Base-by-base conservation (phyloP, 2,113 vertebrate genomes). In the Ceyx margarethae region DNA sequence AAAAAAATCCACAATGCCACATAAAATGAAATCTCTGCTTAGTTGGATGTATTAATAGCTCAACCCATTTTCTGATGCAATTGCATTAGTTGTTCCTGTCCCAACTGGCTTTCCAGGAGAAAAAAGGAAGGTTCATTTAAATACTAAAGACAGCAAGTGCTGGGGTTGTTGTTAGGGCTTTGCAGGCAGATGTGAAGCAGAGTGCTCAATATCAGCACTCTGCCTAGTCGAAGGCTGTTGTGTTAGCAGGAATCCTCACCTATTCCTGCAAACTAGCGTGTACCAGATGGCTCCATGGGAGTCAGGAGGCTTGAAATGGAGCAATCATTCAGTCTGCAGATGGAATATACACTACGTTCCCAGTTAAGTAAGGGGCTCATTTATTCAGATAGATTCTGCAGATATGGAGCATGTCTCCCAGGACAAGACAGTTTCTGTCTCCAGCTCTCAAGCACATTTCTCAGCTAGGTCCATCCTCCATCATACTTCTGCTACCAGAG, bases 261-360 rank as follows among this genome's bases (percentile, higher is more conserved):
- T 95, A 94, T 96, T 92, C 93, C 58, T 93, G 91, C 88, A 95
- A 95, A 93, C 61, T 81, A 91, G 81, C 89, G 0, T 73, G 76
- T 87, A 94, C 94, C 98, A 98, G 97, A 98, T 97, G 97, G 97
- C 88, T 97, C 93, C 96, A 96, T 87, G 94, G 95, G 95, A 96
- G 97, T 97, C 94, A 89, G 95, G 97, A 98, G 97, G 96, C 96
- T 97, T 97, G 93, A 97, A 97, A 97, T 90, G 96, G 97, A 97
- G 96, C 94, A 94, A 96, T 97, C 94, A 95, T 96, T 97, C 96
- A 95, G 94, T 92, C 86, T 96, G 89, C 96, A 97, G 96, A 97
- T 98, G 96, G 96, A 97, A 97, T 93, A 96, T 91, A 93, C 96
- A 96, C 90, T 80, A 91, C 71, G 68, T 86, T 96, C 93, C 95